Evolutionary conservation across 2,888 invertebrate genomes (phyloP).

Genomic region (Scaeva pyrastri): DNA sequence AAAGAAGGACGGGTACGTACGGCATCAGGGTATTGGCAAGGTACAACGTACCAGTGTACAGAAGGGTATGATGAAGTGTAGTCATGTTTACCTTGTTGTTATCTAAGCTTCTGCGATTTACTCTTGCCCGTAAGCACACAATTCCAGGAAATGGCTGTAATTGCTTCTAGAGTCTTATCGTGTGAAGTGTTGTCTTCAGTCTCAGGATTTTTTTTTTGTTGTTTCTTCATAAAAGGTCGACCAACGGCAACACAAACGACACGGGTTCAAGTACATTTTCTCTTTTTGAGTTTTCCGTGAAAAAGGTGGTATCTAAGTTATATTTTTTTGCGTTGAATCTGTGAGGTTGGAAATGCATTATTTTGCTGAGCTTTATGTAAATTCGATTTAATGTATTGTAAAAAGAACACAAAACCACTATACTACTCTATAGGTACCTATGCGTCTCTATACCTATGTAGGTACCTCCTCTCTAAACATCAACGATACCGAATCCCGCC

Average conservation of each 20-base stretch:
- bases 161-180: conserved; percentile 66
- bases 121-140: conserved; percentile 68
- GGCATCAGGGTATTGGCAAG: too few species aligned
- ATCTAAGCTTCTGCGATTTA: conserved; percentile 70
- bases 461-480: too few species aligned
- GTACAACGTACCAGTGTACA: too few species aligned
- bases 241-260: neutral
- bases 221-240: conserved; percentile 3
- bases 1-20: conserved; percentile 11
- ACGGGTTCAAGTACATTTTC: conserved; percentile 44
- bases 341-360: conserved; percentile 33
- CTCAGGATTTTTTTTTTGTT: conserved; percentile 13
- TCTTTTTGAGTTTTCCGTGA: neutral
- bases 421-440: too few species aligned
- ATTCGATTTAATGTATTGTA: conserved; percentile 64
- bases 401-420: conserved; percentile 12
- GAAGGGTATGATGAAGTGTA: conserved; percentile 54
- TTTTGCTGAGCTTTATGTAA: conserved; percentile 56
- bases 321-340: conserved; percentile 35
- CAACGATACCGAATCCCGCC: too few species aligned
- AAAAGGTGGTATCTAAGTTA: conserved; percentile 27
- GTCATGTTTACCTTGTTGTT: conserved; percentile 69
- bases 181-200: conserved; percentile 47
- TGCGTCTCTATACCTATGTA: too few species aligned
- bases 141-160: conserved; percentile 69